Conservation (phyloP, 2,888 invertebrate genomes). For the Drosophila algonquin region DNA sequence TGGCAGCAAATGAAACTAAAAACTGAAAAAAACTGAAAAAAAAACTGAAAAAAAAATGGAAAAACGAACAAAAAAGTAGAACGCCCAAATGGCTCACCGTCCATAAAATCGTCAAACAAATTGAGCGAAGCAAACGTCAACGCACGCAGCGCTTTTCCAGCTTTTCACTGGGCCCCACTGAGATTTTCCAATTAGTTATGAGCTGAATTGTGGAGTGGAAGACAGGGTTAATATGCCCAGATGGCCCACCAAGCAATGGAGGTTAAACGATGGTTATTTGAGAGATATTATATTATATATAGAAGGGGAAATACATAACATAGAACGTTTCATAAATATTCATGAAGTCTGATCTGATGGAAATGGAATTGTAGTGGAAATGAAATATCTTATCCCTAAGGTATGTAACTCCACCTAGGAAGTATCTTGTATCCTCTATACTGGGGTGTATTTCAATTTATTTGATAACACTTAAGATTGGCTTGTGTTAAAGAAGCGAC, state of each 20-base stretch:
- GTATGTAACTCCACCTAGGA: too few species aligned
- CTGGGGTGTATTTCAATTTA: neutral
- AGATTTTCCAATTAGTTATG: neutral
- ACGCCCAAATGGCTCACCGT: conserved; percentile 56
- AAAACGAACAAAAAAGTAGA: conserved; percentile 54
- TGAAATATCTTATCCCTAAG: too few species aligned
- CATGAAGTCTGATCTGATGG: too few species aligned
- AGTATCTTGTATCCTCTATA: too few species aligned
- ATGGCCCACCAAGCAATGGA: neutral
- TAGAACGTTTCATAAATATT: too few species aligned
- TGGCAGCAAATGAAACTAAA: conserved; percentile 23
- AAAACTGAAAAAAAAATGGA: conserved; percentile 21
- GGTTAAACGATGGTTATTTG: neutral
- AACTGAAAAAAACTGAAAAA: conserved; percentile 34
- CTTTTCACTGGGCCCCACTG: conserved; percentile 8
- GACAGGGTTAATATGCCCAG: neutral
- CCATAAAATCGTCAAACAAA: conserved; percentile 64
- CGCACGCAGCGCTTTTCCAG: conserved; percentile 16
- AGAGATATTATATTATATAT: neutral
- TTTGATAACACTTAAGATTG: neutral
- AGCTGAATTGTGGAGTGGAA: neutral
- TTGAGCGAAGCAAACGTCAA: conserved; percentile 48
- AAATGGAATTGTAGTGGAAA: too few species aligned
- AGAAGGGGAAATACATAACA: too few species aligned
- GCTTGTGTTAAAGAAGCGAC: neutral